These are phyloP conservation scores for Epinotia nisella DNA, from an alignment of 2,888 invertebrate species.

Conservation along the genomic window DNA sequence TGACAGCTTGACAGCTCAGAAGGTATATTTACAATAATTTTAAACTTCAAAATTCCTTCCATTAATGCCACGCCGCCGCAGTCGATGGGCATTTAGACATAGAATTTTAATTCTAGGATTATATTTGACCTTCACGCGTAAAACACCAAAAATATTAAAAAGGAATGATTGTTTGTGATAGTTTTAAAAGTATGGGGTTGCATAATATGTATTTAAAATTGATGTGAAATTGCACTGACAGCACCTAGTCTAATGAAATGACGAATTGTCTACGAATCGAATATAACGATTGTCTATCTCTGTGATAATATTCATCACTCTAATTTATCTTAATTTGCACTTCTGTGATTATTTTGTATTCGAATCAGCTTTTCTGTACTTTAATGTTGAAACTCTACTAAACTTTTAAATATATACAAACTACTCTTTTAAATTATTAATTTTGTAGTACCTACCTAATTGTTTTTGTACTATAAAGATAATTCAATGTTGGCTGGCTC, in stretches of 20 bases:
- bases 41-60: background rate
- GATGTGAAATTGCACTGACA: conserved; percentile 61
- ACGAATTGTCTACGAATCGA: conserved; percentile 33
- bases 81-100: conserved; percentile 37
- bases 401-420: no score
- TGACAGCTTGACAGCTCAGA: no score
- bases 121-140: conserved; percentile 54
- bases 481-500: conserved; percentile 4
- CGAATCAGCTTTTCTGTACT: background rate
- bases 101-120: conserved; percentile 26
- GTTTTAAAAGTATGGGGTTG: conserved; percentile 56
- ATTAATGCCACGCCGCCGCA: conserved; percentile 22
- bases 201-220: conserved; percentile 49
- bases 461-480: background rate
- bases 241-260: conserved; percentile 63
- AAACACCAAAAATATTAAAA: conserved; percentile 70
- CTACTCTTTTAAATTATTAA: no score
- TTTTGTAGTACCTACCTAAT: background rate
- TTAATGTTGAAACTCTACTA: background rate
- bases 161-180: conserved; percentile 66
- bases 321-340: conserved; percentile 50
- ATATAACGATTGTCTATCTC: conserved; percentile 31
- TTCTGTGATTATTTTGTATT: conserved; percentile 60
- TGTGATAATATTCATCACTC: conserved; percentile 37
- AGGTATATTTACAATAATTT: no score